phyloP scores from a whole-genome alignment of 2,888 invertebrate species.

The Zaprionus bogoriensis region DNA sequence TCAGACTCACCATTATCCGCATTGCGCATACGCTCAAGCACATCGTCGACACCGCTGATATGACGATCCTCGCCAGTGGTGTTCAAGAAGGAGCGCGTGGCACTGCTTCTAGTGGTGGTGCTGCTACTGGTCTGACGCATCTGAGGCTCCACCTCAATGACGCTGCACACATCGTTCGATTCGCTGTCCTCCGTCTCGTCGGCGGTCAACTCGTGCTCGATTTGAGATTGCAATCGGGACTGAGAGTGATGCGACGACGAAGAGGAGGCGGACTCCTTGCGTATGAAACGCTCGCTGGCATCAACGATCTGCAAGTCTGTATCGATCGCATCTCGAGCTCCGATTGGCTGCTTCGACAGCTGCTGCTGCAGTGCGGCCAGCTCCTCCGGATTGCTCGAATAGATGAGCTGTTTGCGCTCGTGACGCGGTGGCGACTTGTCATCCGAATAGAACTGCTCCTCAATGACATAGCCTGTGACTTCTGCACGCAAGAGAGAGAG shows the following conservation, averaged over 20 bases:
- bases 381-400: slow-evolving; percentile 86
- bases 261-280: slow-evolving; percentile 84
- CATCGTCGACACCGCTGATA: slow-evolving; percentile 89
- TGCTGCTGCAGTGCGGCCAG: slow-evolving; percentile 67
- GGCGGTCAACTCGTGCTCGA: slow-evolving; percentile 40
- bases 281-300: slow-evolving; percentile 89
- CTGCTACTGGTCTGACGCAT: slow-evolving; percentile 69
- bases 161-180: slow-evolving; percentile 69
- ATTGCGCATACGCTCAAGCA: slow-evolving; percentile 90
- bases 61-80: slow-evolving; percentile 86
- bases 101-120: slow-evolving; percentile 49
- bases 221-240: slow-evolving; percentile 52
- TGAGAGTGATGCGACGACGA: slow-evolving; percentile 43
- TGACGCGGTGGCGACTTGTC: slow-evolving; percentile 88
- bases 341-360: slow-evolving; percentile 64
- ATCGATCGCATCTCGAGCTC: slow-evolving; percentile 33
- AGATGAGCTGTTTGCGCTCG: slow-evolving; percentile 88
- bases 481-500: slow-evolving; percentile 56
- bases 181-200: slow-evolving; percentile 76
- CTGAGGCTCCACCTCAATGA: slow-evolving; percentile 65
- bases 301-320: not conserved
- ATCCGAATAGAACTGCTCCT: slow-evolving; percentile 87
- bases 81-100: slow-evolving; percentile 87
- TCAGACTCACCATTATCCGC: slow-evolving; percentile 87
- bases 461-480: slow-evolving; percentile 90